Conservation (phyloP, 2,797 vertebrate genomes). For the Lagorchestes hirsutus region DNA sequence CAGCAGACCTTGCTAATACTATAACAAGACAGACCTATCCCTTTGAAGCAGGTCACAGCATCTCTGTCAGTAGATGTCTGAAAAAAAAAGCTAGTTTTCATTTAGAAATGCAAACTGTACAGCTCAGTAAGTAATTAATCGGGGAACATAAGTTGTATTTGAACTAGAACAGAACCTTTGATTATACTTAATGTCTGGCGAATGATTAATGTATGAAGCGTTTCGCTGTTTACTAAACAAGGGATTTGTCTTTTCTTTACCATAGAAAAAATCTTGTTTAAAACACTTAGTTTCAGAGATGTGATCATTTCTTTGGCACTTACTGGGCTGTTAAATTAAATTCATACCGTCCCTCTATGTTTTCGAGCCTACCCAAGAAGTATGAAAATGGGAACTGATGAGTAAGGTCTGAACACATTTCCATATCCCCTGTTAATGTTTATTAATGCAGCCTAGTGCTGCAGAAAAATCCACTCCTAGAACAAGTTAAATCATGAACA, state of each 20-base stretch:
- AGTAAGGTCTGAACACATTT: conserved; percentile 55
- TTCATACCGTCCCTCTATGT: conserved; percentile 71
- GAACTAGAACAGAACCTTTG: conserved; percentile 68
- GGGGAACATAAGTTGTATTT: conserved; percentile 65
- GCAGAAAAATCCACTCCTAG: conserved; percentile 49
- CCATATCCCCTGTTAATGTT: conserved; percentile 58
- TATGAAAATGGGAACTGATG: conserved; percentile 72
- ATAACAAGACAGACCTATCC: conserved; percentile 62
- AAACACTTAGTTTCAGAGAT: conserved; percentile 77
- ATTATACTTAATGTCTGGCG: conserved; percentile 72
- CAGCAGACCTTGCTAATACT: conserved; percentile 64
- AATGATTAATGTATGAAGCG: conserved; percentile 67
- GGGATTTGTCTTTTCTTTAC: conserved; percentile 51
- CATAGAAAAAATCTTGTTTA: conserved; percentile 69
- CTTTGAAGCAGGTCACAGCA: conserved; percentile 68
- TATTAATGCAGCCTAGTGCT: conserved; percentile 69
- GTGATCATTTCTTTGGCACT: conserved; percentile 73
- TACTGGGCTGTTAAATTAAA: conserved; percentile 78
- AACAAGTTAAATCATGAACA: conserved; percentile 68
- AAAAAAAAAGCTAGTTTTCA: conserved; percentile 70
- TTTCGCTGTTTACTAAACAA: conserved; percentile 74
- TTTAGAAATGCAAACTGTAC: conserved; percentile 78
- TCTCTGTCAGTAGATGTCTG: conserved; percentile 69
- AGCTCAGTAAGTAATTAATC: conserved; percentile 64
- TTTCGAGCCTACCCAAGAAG: conserved; percentile 70